Percentiles rank a stretch among this genome's conserved stretches.
Conservation (phyloP, 2,113 vertebrate genomes). For the Hirundichthys speculiger region DNA sequence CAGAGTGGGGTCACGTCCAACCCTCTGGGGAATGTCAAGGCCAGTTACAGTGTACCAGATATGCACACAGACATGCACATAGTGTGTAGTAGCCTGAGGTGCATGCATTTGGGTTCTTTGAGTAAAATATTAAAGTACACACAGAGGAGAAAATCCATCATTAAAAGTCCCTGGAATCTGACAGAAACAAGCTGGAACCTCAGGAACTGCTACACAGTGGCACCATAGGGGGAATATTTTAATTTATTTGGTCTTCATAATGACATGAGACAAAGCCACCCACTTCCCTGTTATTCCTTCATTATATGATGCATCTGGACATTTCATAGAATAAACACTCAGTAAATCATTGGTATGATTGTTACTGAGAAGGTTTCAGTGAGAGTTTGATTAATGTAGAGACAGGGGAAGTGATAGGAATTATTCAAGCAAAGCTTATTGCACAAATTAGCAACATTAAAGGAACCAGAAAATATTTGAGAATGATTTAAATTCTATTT, state of each 20-base stretch:
- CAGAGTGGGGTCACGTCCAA: slow-evolving; percentile 33
- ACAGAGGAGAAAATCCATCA: slow-evolving; percentile 25
- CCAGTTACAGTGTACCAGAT: slow-evolving; percentile 26
- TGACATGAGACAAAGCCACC: not conserved
- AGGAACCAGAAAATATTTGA: too few relatives aligned
- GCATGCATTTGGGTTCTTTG: slow-evolving; percentile 33
- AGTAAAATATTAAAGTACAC: slow-evolving; percentile 47
- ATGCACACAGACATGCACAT: slow-evolving; percentile 16
- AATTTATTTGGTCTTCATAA: not conserved
- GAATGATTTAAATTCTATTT: too few relatives aligned
- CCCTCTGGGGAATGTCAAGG: slow-evolving; percentile 51
- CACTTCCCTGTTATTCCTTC: too few relatives aligned
- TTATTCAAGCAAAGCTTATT: too few relatives aligned
- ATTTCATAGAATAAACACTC: not conserved
- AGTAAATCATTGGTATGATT: too few relatives aligned
- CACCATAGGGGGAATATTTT: not conserved
- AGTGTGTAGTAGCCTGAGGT: slow-evolving; percentile 24
- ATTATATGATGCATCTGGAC: too few relatives aligned
- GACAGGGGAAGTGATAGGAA: not conserved
- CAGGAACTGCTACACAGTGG: not conserved
- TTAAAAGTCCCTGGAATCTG: slow-evolving; percentile 24
- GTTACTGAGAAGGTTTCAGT: too few relatives aligned
- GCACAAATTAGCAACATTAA: too few relatives aligned
- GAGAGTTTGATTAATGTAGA: not conserved
- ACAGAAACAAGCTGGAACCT: slow-evolving; percentile 19